These are phyloP conservation scores for Sarcophaga bullata DNA, from an alignment of 1,140 invertebrate species.

Conservation along the genomic window DNA sequence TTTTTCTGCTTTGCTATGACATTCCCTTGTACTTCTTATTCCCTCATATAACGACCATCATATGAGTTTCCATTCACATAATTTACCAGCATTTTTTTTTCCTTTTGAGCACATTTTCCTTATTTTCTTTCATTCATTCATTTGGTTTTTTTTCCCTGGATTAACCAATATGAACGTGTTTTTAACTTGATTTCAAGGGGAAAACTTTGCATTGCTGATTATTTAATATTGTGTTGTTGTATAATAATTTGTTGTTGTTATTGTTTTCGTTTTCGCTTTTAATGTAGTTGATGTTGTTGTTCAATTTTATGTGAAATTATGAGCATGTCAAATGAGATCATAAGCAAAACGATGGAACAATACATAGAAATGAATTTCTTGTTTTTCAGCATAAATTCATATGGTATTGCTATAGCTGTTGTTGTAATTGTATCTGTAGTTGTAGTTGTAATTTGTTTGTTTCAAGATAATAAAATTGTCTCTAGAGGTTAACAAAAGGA, in stretches of 20 bases:
- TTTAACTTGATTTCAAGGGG: not conserved
- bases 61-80: not conserved
- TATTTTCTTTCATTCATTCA: too few relatives aligned
- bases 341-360: not conserved
- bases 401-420: not conserved
- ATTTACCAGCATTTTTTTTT: not conserved
- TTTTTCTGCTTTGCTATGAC: not conserved
- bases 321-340: not conserved
- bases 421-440: not conserved
- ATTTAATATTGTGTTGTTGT: too few relatives aligned
- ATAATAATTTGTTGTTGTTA: not conserved
- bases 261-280: not conserved
- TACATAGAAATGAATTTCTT: not conserved
- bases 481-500: not conserved
- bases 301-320: not conserved
- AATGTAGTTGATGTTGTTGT: not conserved
- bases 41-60: not conserved
- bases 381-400: not conserved
- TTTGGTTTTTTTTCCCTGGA: not conserved
- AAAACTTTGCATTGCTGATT: not conserved
- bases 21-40: not conserved
- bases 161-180: conserved; percentile 14
- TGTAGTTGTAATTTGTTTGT: not conserved
- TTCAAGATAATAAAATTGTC: conserved; percentile 16
- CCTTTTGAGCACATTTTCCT: too few relatives aligned